Conservation (phyloP, 2,888 invertebrate genomes). For the Ischnus inquisitorius region DNA sequence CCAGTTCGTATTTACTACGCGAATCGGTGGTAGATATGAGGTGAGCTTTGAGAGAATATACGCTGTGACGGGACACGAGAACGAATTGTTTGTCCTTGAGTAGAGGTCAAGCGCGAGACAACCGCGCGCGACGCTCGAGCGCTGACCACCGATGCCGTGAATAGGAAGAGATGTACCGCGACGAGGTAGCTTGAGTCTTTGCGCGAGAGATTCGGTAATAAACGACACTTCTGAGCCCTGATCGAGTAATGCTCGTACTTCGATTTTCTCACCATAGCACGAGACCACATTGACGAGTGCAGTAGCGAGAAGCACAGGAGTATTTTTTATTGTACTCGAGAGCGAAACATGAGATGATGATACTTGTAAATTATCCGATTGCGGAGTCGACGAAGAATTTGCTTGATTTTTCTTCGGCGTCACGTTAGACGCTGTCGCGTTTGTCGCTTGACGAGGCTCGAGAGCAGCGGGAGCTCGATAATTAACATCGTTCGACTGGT, state of each 20-base stretch:
- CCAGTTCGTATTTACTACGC: conserved; percentile 39
- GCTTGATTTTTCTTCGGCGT: conserved; percentile 17
- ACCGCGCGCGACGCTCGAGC: conserved; percentile 38
- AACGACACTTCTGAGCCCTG: conserved; percentile 37
- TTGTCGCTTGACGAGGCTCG: conserved; percentile 19
- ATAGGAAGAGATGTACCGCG: conserved; percentile 32
- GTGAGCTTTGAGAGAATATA: conserved; percentile 48
- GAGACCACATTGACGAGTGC: conserved; percentile 16
- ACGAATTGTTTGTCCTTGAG: conserved; percentile 34
- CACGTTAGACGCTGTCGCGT: conserved; percentile 2
- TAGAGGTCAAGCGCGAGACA: conserved; percentile 42
- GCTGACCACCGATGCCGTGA: conserved; percentile 46
- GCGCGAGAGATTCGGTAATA: conserved; percentile 48
- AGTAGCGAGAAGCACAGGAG: conserved; percentile 34
- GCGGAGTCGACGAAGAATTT: conserved; percentile 1
- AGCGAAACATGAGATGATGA: conserved; percentile 28
- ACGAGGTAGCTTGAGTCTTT: conserved; percentile 26
- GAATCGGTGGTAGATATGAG: conserved; percentile 46
- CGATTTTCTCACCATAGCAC: conserved; percentile 20
- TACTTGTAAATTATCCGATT: neutral
- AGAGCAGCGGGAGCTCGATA: conserved; percentile 7
- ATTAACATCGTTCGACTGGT: conserved; percentile 19
- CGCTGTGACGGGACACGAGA: conserved; percentile 30
- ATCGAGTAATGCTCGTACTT: conserved; percentile 29
- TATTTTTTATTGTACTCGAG: conserved; percentile 11